Evolutionary conservation across 1,140 invertebrate genomes (phyloP).

Genomic region (Drosophila tani): DNA sequence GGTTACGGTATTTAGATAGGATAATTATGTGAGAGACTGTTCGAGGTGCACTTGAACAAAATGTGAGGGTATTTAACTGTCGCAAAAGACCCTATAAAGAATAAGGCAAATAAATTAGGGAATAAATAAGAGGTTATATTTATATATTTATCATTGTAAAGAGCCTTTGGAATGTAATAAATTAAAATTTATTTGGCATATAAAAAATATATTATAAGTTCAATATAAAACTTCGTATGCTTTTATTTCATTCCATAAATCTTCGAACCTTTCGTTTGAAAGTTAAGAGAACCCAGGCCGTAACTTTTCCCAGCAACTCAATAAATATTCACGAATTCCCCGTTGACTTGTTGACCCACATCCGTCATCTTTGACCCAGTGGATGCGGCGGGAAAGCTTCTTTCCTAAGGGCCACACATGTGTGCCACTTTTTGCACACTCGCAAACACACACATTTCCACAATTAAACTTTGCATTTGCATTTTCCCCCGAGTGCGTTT

Average conservation of each 20-base stretch:
- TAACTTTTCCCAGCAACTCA: slow-evolving; percentile 16
- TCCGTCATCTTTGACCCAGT: slow-evolving; percentile 34
- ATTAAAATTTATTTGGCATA: too few relatives aligned
- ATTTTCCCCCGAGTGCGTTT: slow-evolving; percentile 34
- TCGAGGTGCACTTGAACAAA: slow-evolving; percentile 14
- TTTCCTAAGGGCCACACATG: slow-evolving; percentile 22
- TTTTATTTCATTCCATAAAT: too few relatives aligned
- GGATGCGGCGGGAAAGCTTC: slow-evolving; percentile 5
- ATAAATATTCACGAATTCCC: slow-evolving; percentile 20
- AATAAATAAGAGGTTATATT: too few relatives aligned
- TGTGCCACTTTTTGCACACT: slow-evolving; percentile 42
- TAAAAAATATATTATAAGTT: too few relatives aligned
- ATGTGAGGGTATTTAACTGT: background rate
- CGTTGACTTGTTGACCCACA: slow-evolving; percentile 22
- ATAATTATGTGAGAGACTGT: slow-evolving; percentile 33
- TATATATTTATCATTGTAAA: too few relatives aligned
- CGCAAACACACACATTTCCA: slow-evolving; percentile 19
- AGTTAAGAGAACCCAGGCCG: background rate
- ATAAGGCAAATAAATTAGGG: background rate
- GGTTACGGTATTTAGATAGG: slow-evolving; percentile 48
- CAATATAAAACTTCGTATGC: background rate
- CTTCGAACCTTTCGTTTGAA: background rate
- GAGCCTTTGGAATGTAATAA: too few relatives aligned
- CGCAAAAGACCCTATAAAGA: too few relatives aligned
- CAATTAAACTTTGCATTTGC: slow-evolving; percentile 40